Conservation (phyloP, 2,797 vertebrate genomes). For the Leptoclinus maculatus region DNA sequence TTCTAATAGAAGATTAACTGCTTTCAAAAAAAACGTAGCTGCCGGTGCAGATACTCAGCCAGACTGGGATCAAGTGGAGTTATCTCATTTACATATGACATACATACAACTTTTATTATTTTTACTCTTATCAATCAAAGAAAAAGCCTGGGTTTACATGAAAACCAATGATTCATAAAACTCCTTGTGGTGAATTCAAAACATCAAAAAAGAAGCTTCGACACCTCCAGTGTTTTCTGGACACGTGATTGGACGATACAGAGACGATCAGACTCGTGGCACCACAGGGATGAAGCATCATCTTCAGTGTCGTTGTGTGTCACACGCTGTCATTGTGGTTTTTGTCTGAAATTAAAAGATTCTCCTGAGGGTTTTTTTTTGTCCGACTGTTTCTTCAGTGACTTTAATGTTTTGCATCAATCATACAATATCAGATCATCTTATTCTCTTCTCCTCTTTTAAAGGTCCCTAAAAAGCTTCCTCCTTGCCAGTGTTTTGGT, state of each 20-base stretch:
- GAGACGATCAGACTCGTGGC: background rate
- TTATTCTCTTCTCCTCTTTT: background rate
- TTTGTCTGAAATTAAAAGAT: conserved; percentile 36
- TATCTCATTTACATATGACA: too few species aligned
- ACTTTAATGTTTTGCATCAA: background rate
- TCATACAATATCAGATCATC: background rate
- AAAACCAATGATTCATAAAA: background rate
- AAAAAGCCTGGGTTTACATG: background rate
- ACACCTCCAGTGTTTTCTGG: background rate
- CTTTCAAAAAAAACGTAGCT: too few species aligned
- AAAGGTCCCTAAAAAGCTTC: background rate
- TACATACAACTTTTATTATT: too few species aligned
- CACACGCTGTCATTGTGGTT: background rate
- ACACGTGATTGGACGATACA: background rate
- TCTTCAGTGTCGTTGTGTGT: too few species aligned
- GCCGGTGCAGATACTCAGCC: too few species aligned
- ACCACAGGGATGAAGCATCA: fast-evolving
- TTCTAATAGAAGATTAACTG: too few species aligned
- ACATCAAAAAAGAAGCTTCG: background rate
- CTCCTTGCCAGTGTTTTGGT: too few species aligned
- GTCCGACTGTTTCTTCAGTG: background rate
- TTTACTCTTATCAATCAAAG: background rate
- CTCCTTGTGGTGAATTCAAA: background rate
- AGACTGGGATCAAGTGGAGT: background rate
- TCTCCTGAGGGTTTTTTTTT: background rate